Evolutionary conservation across 2,113 vertebrate species (phyloP), one percentile per base, ranked within the genome.

Genomic region (Podarcis muralis): DNA sequence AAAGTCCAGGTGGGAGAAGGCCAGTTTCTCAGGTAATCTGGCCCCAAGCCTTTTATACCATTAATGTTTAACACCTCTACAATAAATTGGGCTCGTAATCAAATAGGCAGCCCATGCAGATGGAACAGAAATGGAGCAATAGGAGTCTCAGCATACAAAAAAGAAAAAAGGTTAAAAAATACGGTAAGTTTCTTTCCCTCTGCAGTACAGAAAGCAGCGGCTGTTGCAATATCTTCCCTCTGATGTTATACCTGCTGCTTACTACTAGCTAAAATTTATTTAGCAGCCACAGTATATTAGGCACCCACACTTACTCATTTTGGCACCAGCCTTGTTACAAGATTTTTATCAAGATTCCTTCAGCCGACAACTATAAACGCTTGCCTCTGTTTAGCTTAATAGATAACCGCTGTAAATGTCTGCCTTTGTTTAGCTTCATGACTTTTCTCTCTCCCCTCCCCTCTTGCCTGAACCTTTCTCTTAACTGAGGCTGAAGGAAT

Each of bases 371-470:
- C 13, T 59, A 62, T 62, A 81, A 72, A 83, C 1, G 5, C 68
- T 88, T 88, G 37, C 72, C 81, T 68, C 40, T 83, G 84, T 86
- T 80, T 88, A 71, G 86, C 57, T 87, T 77, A 0, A 0, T 35
- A 91, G 76, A 82, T 87, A 81, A 86, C 85, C 90, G 48, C 89
- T 13, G 25, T 89, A 87, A 91, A 92, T 85, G 0, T 0, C 75
- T 89, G 53, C 59, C n/a, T 90, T 94, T 85, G 87, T 69, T 62
- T 85, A 89, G 88, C 2, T 22, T 69, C 66, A 6, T 88, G 85
- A 87, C 83, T 59, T 88, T 88, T 68, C 72, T 91, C 65, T n/a
- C 8, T 20, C 72, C 13, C 27, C 72, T 32, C 48, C 25, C 23
- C 37, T 57, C 84, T 59, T 88, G 48, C 16, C 83, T 81, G 25